phyloP scores from a whole-genome alignment of 2,888 invertebrate genomes.

The Thereva unica region DNA sequence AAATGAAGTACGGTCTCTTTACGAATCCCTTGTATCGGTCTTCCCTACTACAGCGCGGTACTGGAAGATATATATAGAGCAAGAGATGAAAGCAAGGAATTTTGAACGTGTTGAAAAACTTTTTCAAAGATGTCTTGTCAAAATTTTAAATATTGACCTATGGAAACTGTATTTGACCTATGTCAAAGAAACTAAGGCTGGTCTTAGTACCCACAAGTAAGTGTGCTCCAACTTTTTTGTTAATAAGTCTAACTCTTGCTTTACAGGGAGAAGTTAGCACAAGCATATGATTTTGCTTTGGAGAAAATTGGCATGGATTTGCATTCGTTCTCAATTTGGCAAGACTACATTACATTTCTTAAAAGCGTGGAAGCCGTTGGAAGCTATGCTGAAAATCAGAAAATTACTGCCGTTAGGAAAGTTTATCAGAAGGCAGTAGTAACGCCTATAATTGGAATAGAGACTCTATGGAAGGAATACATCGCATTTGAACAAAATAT shows the following conservation, averaged over 20 bases:
- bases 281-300: conserved; percentile 98
- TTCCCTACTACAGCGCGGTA: conserved; percentile 97
- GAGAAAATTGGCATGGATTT: conserved; percentile 99
- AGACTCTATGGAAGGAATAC: conserved; percentile 97
- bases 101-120: conserved; percentile 99
- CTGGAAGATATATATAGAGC: conserved; percentile 99
- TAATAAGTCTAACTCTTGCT: neutral
- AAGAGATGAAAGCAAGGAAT: conserved; percentile 95
- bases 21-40: conserved; percentile 90
- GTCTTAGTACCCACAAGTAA: conserved; percentile 90
- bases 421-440: conserved; percentile 95
- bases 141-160: conserved; percentile 97
- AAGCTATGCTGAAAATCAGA: conserved; percentile 99
- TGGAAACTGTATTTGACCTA: conserved; percentile 98
- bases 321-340: conserved; percentile 95
- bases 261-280: conserved; percentile 93
- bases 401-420: conserved; percentile 96
- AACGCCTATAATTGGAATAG: conserved; percentile 96
- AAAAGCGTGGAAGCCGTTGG: conserved; percentile 97
- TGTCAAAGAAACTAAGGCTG: conserved; percentile 96
- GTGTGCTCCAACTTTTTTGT: neutral
- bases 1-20: conserved; percentile 87
- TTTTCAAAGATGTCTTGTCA: conserved; percentile 96
- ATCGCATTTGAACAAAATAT: conserved; percentile 94
- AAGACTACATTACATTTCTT: conserved; percentile 95